Percentiles rank a stretch among this genome's conserved stretches.
phyloP scores from a whole-genome alignment of 2,113 vertebrate species.

The Ia io region DNA sequence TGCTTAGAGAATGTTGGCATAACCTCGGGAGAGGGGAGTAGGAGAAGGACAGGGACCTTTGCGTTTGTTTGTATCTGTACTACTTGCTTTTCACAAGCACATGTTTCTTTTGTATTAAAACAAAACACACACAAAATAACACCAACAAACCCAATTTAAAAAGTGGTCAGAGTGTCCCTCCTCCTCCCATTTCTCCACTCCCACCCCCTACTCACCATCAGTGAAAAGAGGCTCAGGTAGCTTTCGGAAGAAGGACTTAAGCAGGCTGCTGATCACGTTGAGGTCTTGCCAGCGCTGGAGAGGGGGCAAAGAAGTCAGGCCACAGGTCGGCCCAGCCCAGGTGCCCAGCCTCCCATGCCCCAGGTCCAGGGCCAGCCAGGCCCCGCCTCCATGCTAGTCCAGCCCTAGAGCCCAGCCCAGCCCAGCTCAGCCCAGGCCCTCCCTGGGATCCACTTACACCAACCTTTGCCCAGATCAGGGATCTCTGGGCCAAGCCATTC shows the following conservation, averaged over 20 bases:
- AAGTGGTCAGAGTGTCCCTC: not conserved
- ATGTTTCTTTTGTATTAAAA: not conserved
- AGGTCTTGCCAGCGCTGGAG: slow-evolving; percentile 96
- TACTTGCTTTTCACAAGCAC: not conserved
- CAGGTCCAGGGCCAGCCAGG: too few species aligned
- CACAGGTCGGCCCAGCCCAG: not conserved
- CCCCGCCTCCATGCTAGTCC: not conserved
- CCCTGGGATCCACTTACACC: not conserved
- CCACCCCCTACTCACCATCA: slow-evolving; percentile 87
- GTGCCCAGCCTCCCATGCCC: not conserved
- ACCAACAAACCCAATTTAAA: not conserved
- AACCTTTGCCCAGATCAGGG: not conserved
- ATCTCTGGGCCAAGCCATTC: not conserved
- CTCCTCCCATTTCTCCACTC: not conserved
- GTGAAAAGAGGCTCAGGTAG: slow-evolving; percentile 98
- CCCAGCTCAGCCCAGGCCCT: too few species aligned
- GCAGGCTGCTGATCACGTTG: slow-evolving; percentile 96
- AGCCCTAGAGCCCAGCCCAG: not conserved
- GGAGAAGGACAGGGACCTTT: not conserved
- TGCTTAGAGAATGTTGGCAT: not conserved
- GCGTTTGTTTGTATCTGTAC: not conserved
- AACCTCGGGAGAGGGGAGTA: not conserved
- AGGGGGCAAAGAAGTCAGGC: slow-evolving; percentile 43
- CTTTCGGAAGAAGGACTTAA: slow-evolving; percentile 98
- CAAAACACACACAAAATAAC: not conserved